These are phyloP conservation scores for Nothocercus julius DNA, from an alignment of 2,113 vertebrate genomes.

Conservation along the genomic window DNA sequence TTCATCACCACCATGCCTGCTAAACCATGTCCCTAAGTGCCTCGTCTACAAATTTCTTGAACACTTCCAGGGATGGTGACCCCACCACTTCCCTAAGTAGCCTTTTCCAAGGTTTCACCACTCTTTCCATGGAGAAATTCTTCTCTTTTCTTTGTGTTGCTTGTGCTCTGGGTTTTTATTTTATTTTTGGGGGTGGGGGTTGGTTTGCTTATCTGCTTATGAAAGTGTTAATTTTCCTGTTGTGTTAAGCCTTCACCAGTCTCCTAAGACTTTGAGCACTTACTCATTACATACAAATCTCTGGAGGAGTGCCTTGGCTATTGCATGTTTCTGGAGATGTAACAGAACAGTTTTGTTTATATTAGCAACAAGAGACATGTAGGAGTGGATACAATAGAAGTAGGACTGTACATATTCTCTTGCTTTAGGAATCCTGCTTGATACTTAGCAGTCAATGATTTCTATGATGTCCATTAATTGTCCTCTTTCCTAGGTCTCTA, in stretches of 20 bases:
- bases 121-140: too few relatives aligned
- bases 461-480: fast-evolving
- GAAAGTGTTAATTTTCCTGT: neutral
- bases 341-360: neutral
- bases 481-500: neutral
- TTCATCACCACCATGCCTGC: too few relatives aligned
- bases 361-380: neutral
- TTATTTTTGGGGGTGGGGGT: neutral
- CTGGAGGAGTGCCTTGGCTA: too few relatives aligned
- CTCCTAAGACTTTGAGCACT: neutral
- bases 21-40: too few relatives aligned
- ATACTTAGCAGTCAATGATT: neutral
- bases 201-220: neutral
- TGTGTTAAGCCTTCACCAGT: neutral
- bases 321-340: neutral
- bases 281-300: neutral
- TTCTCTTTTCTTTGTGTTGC: neutral
- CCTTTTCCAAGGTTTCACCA: too few relatives aligned
- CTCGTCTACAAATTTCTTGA: too few relatives aligned
- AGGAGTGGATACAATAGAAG: neutral
- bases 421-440: neutral
- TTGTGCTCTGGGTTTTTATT: neutral
- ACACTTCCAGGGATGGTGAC: too few relatives aligned
- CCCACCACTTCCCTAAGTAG: too few relatives aligned
- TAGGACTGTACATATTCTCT: neutral